Percentiles rank a stretch among this genome's conserved stretches.
phyloP scores from a whole-genome alignment of 2,113 vertebrate species.

The Pterocles burchelli region DNA sequence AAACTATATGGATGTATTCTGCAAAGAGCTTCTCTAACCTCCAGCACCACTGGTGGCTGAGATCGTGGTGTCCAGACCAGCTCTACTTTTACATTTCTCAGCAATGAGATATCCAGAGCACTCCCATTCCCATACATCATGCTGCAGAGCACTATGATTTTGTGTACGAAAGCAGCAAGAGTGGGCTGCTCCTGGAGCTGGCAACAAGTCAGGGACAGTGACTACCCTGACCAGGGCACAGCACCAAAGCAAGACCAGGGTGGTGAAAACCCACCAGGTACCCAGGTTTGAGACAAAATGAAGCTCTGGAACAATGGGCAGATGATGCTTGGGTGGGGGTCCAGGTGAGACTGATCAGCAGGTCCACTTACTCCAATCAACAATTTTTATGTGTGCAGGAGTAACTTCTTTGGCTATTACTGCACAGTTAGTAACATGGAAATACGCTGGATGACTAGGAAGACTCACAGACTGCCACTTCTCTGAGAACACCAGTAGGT shows the following conservation, averaged over 20 bases:
- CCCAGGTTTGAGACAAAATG: neutral
- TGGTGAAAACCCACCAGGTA: neutral
- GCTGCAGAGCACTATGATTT: neutral
- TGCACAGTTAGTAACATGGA: neutral
- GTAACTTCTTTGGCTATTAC: neutral
- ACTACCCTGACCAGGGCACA: neutral
- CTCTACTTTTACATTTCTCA: neutral
- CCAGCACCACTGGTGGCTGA: neutral
- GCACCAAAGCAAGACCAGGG: neutral
- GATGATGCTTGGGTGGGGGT: neutral
- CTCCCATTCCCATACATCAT: neutral
- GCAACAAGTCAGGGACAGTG: neutral
- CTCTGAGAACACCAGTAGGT: neutral
- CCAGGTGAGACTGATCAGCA: neutral
- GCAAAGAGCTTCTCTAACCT: neutral
- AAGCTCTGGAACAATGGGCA: neutral
- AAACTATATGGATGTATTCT: neutral
- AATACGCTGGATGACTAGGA: neutral
- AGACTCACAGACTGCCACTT: neutral
- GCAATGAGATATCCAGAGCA: neutral
- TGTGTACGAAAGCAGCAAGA: neutral
- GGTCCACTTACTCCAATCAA: neutral
- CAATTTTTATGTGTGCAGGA: neutral
- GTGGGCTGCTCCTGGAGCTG: neutral
- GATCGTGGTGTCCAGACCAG: neutral